A percentile compares a stretch with the other conserved stretches of the same genome.
Conservation (phyloP, 2,797 vertebrate species). For the Premnoplex brunnescens region DNA sequence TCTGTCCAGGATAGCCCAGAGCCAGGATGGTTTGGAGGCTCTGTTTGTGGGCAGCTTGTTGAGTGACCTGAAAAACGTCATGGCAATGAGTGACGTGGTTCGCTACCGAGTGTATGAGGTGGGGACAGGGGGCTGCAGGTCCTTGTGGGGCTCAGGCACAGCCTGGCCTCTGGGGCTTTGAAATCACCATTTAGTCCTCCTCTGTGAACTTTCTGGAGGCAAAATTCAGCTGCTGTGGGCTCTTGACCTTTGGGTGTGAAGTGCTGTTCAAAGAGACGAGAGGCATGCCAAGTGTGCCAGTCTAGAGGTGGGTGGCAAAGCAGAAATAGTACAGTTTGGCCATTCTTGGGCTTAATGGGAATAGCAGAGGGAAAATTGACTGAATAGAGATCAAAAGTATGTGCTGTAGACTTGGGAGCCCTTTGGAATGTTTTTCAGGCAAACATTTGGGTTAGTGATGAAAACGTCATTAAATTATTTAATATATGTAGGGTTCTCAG, state of each 20-base stretch:
- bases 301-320: not conserved
- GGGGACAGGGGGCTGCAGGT: not conserved
- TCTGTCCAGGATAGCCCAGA: constrained; percentile 83
- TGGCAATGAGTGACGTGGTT: constrained; percentile 86
- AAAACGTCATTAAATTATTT: not conserved
- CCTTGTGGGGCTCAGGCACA: not conserved
- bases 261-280: not conserved
- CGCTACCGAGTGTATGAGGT: constrained; percentile 97
- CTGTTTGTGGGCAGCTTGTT: constrained; percentile 86
- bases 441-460: not conserved
- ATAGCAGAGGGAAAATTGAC: not conserved
- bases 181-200: not conserved
- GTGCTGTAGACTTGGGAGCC: not conserved
- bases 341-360: not conserved
- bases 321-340: not conserved
- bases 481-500: not conserved
- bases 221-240: not conserved
- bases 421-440: not conserved
- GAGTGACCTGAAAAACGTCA: constrained; percentile 86
- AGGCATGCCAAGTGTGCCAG: not conserved
- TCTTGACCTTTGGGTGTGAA: not conserved
- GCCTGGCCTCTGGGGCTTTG: not conserved
- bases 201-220: not conserved
- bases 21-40: constrained; percentile 84
- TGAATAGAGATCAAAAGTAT: not conserved